Conservation (phyloP, 2,797 vertebrate genomes). For the Periparus ater region DNA sequence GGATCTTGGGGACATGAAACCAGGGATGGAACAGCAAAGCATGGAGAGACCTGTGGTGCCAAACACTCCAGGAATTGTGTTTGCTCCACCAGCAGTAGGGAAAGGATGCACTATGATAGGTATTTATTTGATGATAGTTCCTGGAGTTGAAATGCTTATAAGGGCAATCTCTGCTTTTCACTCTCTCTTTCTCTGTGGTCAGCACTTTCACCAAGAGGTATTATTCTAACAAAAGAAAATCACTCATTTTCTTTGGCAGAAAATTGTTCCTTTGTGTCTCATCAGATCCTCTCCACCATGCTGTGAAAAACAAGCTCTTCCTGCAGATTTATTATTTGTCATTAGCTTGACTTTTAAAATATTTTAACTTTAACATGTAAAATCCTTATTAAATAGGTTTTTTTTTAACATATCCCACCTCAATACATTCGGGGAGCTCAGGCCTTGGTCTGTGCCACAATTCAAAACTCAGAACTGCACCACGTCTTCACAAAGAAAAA, state of each 20-base stretch:
- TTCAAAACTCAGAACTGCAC: neutral
- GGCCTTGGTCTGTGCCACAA: neutral
- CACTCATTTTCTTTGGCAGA: neutral
- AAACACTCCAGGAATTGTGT: neutral
- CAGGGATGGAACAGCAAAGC: neutral
- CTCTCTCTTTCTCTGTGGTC: neutral
- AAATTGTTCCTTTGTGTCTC: neutral
- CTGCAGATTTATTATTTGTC: neutral
- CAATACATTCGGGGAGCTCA: neutral
- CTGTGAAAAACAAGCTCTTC: neutral
- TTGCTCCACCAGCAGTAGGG: neutral
- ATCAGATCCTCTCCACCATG: accelerated
- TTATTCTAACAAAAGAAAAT: neutral
- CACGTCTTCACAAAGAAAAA: neutral
- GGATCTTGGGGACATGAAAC: neutral
- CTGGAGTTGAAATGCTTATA: neutral
- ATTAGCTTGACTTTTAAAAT: neutral
- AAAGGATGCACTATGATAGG: neutral
- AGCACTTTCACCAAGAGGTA: neutral
- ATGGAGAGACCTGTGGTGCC: neutral
- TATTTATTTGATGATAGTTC: neutral
- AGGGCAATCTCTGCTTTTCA: neutral
- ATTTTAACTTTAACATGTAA: neutral
- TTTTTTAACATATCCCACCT: neutral
- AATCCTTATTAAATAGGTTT: neutral